Percentiles rank a stretch among this genome's conserved stretches.
These are phyloP conservation scores for Eutrigla gurnardus DNA, from an alignment of 2,797 vertebrate genomes.

Conservation along the genomic window DNA sequence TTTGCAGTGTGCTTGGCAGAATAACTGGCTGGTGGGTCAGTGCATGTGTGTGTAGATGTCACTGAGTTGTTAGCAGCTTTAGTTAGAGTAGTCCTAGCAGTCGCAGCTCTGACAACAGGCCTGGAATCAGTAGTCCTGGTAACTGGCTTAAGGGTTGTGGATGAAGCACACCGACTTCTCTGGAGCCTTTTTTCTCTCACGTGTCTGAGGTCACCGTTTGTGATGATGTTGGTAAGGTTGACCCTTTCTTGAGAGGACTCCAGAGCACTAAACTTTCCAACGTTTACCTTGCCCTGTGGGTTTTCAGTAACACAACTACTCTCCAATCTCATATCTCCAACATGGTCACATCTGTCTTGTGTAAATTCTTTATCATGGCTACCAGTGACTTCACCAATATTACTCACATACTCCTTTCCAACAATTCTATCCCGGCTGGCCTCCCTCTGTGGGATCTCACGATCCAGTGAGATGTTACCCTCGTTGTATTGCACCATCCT, in stretches of 20 bases:
- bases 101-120: conserved; percentile 34
- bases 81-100: conserved; percentile 25
- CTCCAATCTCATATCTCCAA: conserved; percentile 82
- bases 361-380: neutral
- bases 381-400: conserved; percentile 38
- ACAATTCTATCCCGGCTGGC: neutral
- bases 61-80: conserved; percentile 49
- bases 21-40: conserved; percentile 30
- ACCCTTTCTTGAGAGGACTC: conserved; percentile 26
- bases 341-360: conserved; percentile 68
- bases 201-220: conserved; percentile 23
- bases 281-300: neutral
- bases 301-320: conserved; percentile 27
- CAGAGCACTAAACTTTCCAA: conserved; percentile 18
- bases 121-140: conserved; percentile 39
- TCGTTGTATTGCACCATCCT: conserved; percentile 26
- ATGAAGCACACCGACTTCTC: conserved; percentile 17
- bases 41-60: conserved; percentile 7
- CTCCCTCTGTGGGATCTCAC: conserved; percentile 11
- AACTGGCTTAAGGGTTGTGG: conserved; percentile 23
- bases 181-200: conserved; percentile 39
- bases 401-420: conserved; percentile 10
- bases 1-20: conserved; percentile 50
- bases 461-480: neutral
- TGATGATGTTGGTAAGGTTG: neutral